Percentiles rank a stretch among this genome's conserved stretches.
Conservation (phyloP, 1,140 invertebrate genomes). For the Bombyx mori region DNA sequence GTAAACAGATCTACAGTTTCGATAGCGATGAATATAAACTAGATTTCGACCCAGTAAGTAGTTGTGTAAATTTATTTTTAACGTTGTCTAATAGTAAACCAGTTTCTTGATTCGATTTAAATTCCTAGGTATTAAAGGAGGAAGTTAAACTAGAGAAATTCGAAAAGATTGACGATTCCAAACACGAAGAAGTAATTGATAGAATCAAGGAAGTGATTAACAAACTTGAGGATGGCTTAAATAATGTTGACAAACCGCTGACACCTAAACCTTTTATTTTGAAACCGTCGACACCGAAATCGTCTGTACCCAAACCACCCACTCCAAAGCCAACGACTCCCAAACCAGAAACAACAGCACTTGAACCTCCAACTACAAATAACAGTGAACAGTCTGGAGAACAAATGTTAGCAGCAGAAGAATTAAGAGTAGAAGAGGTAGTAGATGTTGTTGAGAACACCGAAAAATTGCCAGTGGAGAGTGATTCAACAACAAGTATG, state of each 20-base stretch:
- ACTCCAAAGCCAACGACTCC: slow-evolving; percentile 18
- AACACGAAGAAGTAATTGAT: slow-evolving; percentile 49
- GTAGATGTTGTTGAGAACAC: not conserved
- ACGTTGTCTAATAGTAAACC: not conserved
- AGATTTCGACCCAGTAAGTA: slow-evolving; percentile 11
- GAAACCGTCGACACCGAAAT: no score
- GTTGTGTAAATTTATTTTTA: not conserved
- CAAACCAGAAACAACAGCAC: slow-evolving; percentile 11
- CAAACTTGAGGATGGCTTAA: slow-evolving; percentile 47
- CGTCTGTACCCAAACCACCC: no score
- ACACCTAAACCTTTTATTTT: slow-evolving; percentile 16
- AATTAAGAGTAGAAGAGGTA: not conserved
- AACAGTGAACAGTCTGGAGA: not conserved
- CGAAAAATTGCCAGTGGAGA: not conserved
- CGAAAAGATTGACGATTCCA: slow-evolving; percentile 38
- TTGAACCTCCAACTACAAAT: slow-evolving; percentile 3
- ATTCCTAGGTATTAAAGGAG: slow-evolving; percentile 32
- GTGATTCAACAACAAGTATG: not conserved
- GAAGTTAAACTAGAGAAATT: slow-evolving; percentile 44
- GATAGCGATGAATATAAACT: slow-evolving; percentile 2
- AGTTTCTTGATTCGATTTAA: not conserved
- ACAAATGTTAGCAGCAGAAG: not conserved
- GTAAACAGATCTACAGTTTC: slow-evolving; percentile 1
- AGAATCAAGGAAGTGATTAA: slow-evolving; percentile 54
- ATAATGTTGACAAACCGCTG: slow-evolving; percentile 21